Evolutionary conservation across 2,113 vertebrate species (phyloP).

Genomic region (Gnathonemus echidnorhynchus): DNA sequence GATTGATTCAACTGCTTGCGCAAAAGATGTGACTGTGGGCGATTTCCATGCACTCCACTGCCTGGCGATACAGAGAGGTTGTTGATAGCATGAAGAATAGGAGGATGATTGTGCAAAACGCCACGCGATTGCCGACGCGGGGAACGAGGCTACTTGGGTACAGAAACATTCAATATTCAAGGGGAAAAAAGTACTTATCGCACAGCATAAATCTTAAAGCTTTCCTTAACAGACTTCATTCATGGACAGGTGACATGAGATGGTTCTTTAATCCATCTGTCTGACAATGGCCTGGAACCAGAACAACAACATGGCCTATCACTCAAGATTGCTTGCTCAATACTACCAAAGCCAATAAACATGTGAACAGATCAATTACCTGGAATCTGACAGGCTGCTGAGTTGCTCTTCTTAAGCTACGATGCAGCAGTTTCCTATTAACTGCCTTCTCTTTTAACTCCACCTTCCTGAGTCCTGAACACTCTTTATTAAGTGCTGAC

Average conservation of each 20-base stretch:
- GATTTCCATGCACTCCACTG: background rate
- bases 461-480: background rate
- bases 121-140: background rate
- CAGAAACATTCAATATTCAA: background rate
- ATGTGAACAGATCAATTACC: constrained; percentile 12
- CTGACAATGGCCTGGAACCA: background rate
- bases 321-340: background rate
- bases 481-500: background rate
- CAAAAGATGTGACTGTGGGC: background rate
- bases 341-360: constrained; percentile 2
- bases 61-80: background rate
- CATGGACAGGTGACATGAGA: background rate
- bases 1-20: background rate
- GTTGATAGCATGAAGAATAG: background rate
- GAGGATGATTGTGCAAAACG: background rate
- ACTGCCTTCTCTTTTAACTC: background rate
- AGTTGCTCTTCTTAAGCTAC: background rate
- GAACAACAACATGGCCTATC: background rate
- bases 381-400: constrained; percentile 11
- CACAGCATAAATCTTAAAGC: background rate
- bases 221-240: background rate
- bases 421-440: background rate
- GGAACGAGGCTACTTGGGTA: background rate
- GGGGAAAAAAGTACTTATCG: background rate
- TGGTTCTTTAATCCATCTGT: background rate